Conservation (phyloP, 23 tunicate genomes). For the Styela clava region DNA sequence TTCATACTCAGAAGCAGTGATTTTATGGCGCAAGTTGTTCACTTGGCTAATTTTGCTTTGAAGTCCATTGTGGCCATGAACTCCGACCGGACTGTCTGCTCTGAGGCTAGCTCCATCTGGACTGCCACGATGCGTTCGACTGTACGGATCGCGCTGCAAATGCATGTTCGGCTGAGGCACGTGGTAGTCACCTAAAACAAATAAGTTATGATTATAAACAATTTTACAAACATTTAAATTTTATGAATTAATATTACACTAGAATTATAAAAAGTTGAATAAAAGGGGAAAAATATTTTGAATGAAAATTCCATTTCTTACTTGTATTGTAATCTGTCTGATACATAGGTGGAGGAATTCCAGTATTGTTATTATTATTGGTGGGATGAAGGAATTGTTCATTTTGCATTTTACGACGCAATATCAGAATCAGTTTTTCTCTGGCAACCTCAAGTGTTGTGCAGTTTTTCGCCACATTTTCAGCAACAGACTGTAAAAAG, state of each 20-base stretch:
- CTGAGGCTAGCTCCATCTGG: constrained; percentile 91
- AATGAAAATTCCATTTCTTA: too few relatives aligned
- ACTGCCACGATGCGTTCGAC: constrained; percentile 65
- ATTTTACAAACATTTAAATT: neutral
- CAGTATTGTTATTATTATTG: neutral
- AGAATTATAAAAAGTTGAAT: constrained; percentile 3
- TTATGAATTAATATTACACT: too few relatives aligned
- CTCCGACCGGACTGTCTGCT: constrained; percentile 70
- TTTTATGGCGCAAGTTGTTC: constrained; percentile 1
- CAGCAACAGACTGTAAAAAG: constrained; percentile 21
- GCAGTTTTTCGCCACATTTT: constrained; percentile 31
- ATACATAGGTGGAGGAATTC: neutral
- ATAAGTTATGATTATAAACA: neutral
- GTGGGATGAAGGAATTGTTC: neutral
- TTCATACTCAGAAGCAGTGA: neutral
- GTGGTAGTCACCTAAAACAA: neutral
- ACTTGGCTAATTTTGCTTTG: neutral
- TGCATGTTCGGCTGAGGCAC: constrained; percentile 15
- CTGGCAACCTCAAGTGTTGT: constrained; percentile 69
- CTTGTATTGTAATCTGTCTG: neutral
- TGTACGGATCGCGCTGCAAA: constrained; percentile 31
- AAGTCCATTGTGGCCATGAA: constrained; percentile 4
- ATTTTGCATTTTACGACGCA: constrained; percentile 55
- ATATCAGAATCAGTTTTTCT: constrained; percentile 44
- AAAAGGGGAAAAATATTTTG: too few relatives aligned